Evolutionary conservation across 2,113 vertebrate species (phyloP).

Genomic region (Parus major): DNA sequence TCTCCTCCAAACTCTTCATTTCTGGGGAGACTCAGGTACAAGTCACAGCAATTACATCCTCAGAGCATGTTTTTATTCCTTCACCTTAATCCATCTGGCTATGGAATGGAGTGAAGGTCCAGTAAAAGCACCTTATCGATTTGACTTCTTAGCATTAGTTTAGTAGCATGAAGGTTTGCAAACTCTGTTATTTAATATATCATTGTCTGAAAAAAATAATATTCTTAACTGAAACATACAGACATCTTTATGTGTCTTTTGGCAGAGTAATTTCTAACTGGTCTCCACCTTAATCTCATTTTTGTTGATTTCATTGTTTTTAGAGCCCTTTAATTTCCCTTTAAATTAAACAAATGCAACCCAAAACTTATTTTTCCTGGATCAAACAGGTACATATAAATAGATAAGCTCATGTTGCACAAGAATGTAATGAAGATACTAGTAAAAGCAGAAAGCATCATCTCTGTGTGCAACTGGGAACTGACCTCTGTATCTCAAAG

Average conservation of each 20-base stretch:
- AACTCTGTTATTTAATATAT: slow-evolving; percentile 4
- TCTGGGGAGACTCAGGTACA: neutral
- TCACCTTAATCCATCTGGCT: neutral
- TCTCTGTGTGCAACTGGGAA: neutral
- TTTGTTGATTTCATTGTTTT: neutral
- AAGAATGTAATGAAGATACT: neutral
- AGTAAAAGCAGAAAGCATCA: neutral
- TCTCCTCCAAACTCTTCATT: neutral
- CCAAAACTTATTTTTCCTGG: neutral
- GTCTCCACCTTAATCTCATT: neutral
- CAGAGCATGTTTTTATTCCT: neutral
- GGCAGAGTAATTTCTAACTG: neutral
- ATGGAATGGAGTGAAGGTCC: neutral
- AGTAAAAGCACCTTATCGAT: neutral
- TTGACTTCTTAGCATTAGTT: neutral
- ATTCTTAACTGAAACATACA: neutral
- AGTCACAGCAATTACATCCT: neutral
- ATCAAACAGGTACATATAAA: neutral
- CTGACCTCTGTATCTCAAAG: neutral
- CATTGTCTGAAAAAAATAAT: neutral
- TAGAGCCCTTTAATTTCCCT: neutral
- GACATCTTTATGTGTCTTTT: neutral
- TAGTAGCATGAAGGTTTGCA: neutral
- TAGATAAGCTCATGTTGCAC: neutral
- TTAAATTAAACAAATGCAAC: neutral